Evolutionary conservation across 2,888 invertebrate genomes (phyloP).

Genomic region (Agrilus cyanescens): DNA sequence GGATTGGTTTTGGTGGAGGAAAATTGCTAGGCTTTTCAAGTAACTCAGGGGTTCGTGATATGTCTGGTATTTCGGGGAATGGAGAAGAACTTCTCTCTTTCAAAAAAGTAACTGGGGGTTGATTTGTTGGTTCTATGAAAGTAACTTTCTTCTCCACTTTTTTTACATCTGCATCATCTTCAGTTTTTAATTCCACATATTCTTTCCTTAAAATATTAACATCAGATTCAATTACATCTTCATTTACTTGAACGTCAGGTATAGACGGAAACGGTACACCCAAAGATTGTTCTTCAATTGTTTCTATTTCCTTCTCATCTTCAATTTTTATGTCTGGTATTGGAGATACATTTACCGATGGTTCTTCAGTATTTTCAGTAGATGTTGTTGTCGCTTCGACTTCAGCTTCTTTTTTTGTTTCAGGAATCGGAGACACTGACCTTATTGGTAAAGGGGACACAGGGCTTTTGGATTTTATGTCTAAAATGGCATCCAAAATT

Average conservation of each 20-base stretch:
- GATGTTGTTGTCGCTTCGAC: too few relatives aligned
- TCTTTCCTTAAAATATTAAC: constrained; percentile 15
- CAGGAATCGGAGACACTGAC: constrained; percentile 6
- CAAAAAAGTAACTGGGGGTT: neutral
- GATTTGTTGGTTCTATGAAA: neutral
- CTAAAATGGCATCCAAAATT: constrained; percentile 11
- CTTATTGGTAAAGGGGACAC: constrained; percentile 6
- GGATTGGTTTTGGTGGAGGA: constrained; percentile 19
- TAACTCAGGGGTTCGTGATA: constrained; percentile 26
- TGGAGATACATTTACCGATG: too few relatives aligned
- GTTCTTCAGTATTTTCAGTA: too few relatives aligned
- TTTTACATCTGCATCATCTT: neutral
- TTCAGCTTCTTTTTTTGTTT: neutral
- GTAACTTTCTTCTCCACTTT: neutral
- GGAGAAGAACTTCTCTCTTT: constrained; percentile 21
- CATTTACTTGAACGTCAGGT: constrained; percentile 21
- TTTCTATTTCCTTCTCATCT: constrained; percentile 8
- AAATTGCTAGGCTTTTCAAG: constrained; percentile 22
- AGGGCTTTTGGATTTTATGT: constrained; percentile 9
- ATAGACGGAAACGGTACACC: constrained; percentile 24
- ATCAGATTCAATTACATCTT: constrained; percentile 19
- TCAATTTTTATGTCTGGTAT: too few relatives aligned
- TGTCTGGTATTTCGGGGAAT: constrained; percentile 28
- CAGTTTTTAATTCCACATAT: too few relatives aligned
- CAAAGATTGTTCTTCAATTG: constrained; percentile 12